Base-by-base conservation (phyloP, 2,113 vertebrate genomes). In the Probosciger aterrimus region DNA sequence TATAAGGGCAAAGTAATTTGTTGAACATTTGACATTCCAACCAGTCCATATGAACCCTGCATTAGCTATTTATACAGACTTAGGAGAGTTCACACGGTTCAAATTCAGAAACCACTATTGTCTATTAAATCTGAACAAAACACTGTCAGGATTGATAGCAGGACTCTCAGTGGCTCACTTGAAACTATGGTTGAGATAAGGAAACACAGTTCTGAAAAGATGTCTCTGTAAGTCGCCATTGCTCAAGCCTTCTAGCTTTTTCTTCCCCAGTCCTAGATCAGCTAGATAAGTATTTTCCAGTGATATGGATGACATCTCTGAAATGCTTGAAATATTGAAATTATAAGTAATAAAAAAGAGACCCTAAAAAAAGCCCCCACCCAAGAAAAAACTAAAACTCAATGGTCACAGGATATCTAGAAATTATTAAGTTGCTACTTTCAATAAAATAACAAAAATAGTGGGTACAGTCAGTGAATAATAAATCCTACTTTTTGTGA, bases 121-220 rank as follows among this genome's bases (percentile, higher is more conserved):
- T 5, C 28, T 20, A 52, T 57, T 33, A 65, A 30, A 60, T 20
- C 28, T 39, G 20, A 69, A 85, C 6, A 53, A 77, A 52, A 14
- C 11, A 33, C 23, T 25, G 18, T 31, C 55, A 82, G 19, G 18
- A 57, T 1, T 65, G 25, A 46, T 3, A 49, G 37, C 25, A 94
- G 57, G 12, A 67, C 9, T 28, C 13, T 50, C 7, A 27, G 55
- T 7, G 5, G 30, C 17, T 78, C 20, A 25, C 0, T 0, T 53
- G 53, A 70, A 77, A 49, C n/a, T 44, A 18, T 8, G 18, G 22
- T 18, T 28, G 11, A 69, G 33, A 43, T 43, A 43, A 73, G 9
- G 27, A 76, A 73, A 43, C 7, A 20, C 4, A 52, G 9, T 7
- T 52, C 11, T 31, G 14, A 44, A 44, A 62, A 73, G 52, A 11